These are phyloP conservation scores for Acanthosepion pharaonis DNA, from an alignment of 2,888 invertebrate genomes.

Conservation along the genomic window DNA sequence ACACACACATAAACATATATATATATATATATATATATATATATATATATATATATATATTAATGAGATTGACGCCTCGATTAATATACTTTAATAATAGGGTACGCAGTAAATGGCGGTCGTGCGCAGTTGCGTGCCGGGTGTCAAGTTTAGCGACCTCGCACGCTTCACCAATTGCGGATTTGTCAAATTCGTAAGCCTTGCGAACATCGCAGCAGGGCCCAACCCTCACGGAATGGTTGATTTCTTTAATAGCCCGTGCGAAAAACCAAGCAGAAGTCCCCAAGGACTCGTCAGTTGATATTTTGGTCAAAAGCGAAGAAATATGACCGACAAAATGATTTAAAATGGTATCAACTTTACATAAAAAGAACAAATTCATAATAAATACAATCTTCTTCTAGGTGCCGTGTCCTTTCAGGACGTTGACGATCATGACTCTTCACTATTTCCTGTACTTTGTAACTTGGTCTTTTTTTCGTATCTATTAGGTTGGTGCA, in stretches of 20 bases:
- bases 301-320: background rate
- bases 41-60: background rate
- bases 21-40: background rate
- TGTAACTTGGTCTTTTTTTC: too few relatives aligned
- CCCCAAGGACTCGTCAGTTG: background rate
- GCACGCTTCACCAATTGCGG: background rate
- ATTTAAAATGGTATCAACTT: background rate
- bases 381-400: too few relatives aligned
- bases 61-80: background rate
- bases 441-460: too few relatives aligned
- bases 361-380: background rate
- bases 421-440: too few relatives aligned
- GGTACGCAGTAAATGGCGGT: background rate
- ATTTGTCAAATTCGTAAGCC: background rate
- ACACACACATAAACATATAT: too few relatives aligned
- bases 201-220: background rate
- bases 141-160: constrained; percentile 11
- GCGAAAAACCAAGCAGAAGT: background rate
- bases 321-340: background rate
- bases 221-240: background rate
- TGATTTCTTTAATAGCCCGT: background rate
- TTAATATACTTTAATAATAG: background rate
- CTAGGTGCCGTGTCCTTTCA: too few relatives aligned
- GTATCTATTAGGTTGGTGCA: too few relatives aligned
- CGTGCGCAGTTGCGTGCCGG: background rate